Evolutionary conservation across 2,888 invertebrate genomes (phyloP).

Genomic region (Caenorhabditis zanzibari): DNA sequence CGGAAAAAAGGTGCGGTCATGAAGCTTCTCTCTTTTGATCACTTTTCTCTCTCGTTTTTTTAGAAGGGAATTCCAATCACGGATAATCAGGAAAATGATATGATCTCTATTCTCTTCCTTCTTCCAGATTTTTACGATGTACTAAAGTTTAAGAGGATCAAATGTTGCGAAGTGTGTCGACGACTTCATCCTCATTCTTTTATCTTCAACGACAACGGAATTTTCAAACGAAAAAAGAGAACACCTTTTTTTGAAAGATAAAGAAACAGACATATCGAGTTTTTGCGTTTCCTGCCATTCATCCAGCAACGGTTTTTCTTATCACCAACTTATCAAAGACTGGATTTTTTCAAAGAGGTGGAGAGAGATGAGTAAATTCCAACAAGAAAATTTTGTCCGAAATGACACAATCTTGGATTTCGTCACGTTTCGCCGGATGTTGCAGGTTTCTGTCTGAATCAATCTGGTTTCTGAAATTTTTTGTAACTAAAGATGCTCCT

Average conservation of each 20-base stretch:
- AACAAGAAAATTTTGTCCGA: slow-evolving; percentile 1
- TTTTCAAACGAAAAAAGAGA: slow-evolving; percentile 32
- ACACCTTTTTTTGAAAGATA: slow-evolving; percentile 44
- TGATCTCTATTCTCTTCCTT: slow-evolving; percentile 23
- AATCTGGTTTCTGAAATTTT: background rate
- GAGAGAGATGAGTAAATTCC: slow-evolving; percentile 42
- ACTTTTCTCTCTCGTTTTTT: slow-evolving; percentile 21
- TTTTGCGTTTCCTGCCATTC: slow-evolving; percentile 44
- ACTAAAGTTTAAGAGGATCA: slow-evolving; percentile 58
- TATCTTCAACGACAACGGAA: background rate
- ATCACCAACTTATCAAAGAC: slow-evolving; percentile 54
- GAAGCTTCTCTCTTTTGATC: slow-evolving; percentile 24
- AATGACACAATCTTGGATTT: slow-evolving; percentile 31
- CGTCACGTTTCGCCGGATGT: slow-evolving; percentile 28
- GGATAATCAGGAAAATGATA: background rate
- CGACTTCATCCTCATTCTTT: slow-evolving; percentile 27
- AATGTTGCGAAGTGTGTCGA: slow-evolving; percentile 64
- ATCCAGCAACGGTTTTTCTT: slow-evolving; percentile 44
- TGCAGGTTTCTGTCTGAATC: background rate
- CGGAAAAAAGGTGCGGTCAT: slow-evolving; percentile 50
- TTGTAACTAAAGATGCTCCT: background rate
- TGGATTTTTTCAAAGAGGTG: slow-evolving; percentile 45
- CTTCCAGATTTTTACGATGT: slow-evolving; percentile 24
- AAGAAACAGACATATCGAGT: slow-evolving; percentile 55
- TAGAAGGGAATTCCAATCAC: slow-evolving; percentile 4